Percentiles rank a stretch among this genome's conserved stretches.
Evolutionary conservation across 1,140 invertebrate genomes (phyloP).

Genomic region (Aphaenogaster floridana): DNA sequence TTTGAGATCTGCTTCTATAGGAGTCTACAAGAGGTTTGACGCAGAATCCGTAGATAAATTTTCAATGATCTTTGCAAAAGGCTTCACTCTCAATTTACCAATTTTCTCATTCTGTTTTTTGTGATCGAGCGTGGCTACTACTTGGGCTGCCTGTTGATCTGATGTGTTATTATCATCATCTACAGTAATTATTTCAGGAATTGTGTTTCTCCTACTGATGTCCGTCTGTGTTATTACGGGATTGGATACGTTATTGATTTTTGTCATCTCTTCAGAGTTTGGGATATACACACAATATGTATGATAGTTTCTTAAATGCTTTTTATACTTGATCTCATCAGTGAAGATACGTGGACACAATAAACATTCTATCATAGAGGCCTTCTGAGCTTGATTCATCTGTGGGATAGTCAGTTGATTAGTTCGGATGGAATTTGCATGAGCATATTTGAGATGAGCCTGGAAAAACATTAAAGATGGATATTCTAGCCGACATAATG

Average conservation of each 20-base stretch:
- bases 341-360: background rate
- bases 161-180: slow-evolving; percentile 18
- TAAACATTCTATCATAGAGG: slow-evolving; percentile 29
- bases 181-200: slow-evolving; percentile 37
- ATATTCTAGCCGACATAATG: slow-evolving; percentile 25
- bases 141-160: background rate
- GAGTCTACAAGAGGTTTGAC: background rate
- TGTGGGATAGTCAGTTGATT: background rate
- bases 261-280: background rate
- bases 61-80: slow-evolving; percentile 69
- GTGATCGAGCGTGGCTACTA: no score
- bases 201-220: background rate
- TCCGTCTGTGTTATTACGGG: background rate
- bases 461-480: slow-evolving; percentile 38
- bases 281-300: background rate
- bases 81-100: slow-evolving; percentile 75
- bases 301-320: slow-evolving; percentile 1
- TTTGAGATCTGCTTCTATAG: background rate
- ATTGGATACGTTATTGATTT: background rate
- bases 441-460: slow-evolving; percentile 26
- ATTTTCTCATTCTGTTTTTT: slow-evolving; percentile 30
- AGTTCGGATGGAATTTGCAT: background rate
- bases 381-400: background rate
- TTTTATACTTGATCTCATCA: background rate
- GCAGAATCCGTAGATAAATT: slow-evolving; percentile 26